Evolutionary conservation across 37 sponge, comb jelly and placozoan genomes (phyloP), one percentile per base, ranked within the genome.

Genomic region (Lycopodina hypogea): DNA sequence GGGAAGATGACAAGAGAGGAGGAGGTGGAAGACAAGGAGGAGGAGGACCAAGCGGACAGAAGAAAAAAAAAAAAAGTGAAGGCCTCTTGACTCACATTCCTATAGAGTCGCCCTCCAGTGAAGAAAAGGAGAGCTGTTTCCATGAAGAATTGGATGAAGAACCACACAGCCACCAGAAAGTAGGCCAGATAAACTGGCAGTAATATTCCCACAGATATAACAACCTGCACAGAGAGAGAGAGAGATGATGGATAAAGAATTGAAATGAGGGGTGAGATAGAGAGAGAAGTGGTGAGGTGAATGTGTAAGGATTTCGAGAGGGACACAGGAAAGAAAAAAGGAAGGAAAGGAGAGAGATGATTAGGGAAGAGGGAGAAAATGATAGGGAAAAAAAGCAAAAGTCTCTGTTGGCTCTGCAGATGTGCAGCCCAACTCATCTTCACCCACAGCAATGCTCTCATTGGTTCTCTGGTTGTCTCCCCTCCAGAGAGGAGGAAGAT

Each of bases 91-190:
- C 48, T 45, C 33, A 58, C 41, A 0, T 23, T 75, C 15, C 24
- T 37, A 14, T 30, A 2, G 4, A 65, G 30, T 32, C 53, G 7
- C 29, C 53, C 21, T 56, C 34, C 32, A 0, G 82, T 69, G 84
- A 90, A 92, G 21, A 93, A 80, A 41, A 89, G 41, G 37, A 93
- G 84, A 21, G 84, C 83, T 1, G 83, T 71, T 56, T 96, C 94
- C 56, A 77, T 38, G 53, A 30, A 28, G 42, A 61, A 58, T 29
- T 77, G 68, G 58, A 39, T 42, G 79, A 88, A 83, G 60, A 71
- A 81, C 84, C 73, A 83, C 22, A 66, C 56, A 56, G 40, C 51
- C 38, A 87, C 23, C 29, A 76, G 41, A 6, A 87, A 28, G 56
- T 81, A 86, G 59, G 39, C 39, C 26, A 84, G 32, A 33, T 76